Conservation (phyloP, 1,140 invertebrate species). For the Plectrocnemia conspersa region DNA sequence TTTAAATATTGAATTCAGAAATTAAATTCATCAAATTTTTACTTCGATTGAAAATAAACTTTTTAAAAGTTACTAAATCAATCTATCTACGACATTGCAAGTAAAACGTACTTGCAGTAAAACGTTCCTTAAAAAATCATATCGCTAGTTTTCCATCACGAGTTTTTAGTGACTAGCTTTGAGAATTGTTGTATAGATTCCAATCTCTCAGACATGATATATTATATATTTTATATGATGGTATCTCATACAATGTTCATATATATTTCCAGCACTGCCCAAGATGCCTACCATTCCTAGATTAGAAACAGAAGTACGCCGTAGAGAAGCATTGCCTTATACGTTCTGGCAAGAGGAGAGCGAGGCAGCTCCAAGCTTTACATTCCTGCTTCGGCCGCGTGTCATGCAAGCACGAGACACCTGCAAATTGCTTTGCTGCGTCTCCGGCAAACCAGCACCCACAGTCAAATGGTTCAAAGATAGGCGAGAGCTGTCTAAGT, state of each 20-base stretch:
- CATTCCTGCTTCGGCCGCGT: constrained; percentile 94
- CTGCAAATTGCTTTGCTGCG: constrained; percentile 95
- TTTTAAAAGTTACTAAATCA: too few species aligned
- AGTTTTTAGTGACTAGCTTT: background rate
- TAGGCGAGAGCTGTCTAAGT: constrained; percentile 81
- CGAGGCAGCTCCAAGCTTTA: constrained; percentile 89
- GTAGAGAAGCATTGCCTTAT: constrained; percentile 75
- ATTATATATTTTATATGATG: too few species aligned
- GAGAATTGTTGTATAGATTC: background rate
- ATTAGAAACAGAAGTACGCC: constrained; percentile 64
- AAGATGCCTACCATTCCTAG: constrained; percentile 75
- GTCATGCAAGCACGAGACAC: constrained; percentile 94
- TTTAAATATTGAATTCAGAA: too few species aligned
- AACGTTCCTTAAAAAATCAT: too few species aligned
- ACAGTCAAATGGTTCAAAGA: constrained; percentile 82
- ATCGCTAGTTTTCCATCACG: too few species aligned
- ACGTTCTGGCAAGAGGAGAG: constrained; percentile 85
- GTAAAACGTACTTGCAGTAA: too few species aligned
- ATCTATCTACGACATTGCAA: too few species aligned
- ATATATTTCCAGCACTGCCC: constrained; percentile 62
- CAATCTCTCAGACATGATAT: too few species aligned
- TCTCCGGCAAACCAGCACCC: constrained; percentile 89
- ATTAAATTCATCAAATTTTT: too few species aligned
- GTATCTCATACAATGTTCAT: too few species aligned
- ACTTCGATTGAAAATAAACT: too few species aligned